Evolutionary conservation across 2,113 vertebrate species (phyloP).

Genomic region (Asarcornis scutulata): DNA sequence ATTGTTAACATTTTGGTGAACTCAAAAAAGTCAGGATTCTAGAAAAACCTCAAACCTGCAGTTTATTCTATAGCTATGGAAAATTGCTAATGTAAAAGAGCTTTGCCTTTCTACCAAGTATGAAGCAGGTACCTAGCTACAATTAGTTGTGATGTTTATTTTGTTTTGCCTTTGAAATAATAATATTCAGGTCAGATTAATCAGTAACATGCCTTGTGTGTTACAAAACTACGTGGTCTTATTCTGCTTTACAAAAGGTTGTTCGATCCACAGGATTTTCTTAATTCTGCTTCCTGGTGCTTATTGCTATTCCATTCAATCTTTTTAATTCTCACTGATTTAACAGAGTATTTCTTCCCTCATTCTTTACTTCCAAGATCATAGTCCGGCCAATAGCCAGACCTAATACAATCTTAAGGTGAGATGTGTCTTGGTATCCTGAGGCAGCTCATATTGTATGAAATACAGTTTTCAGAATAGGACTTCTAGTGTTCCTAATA

Average conservation of each 20-base stretch:
- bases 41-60: not conserved
- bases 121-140: not conserved
- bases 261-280: not conserved
- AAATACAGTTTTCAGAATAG: constrained; percentile 31
- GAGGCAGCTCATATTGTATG: not conserved
- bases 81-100: not conserved
- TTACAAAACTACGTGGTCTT: not conserved
- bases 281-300: not conserved
- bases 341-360: not conserved
- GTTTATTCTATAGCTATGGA: not conserved
- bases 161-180: not conserved
- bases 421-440: constrained; percentile 19
- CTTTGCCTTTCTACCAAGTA: not conserved
- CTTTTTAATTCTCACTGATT: not conserved
- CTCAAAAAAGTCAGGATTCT: not conserved
- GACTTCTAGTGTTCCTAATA: not conserved
- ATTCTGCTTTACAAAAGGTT: not conserved
- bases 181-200: not conserved
- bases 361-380: not conserved
- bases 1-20: not conserved
- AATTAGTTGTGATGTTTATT: not conserved
- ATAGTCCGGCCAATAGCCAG: not conserved
- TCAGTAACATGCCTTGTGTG: not conserved
- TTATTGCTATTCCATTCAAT: not conserved
- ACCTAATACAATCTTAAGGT: not conserved